Evolutionary conservation across 2,888 invertebrate genomes (phyloP), one percentile per base, ranked within the genome.

Genomic region (Tenthredo notha): DNA sequence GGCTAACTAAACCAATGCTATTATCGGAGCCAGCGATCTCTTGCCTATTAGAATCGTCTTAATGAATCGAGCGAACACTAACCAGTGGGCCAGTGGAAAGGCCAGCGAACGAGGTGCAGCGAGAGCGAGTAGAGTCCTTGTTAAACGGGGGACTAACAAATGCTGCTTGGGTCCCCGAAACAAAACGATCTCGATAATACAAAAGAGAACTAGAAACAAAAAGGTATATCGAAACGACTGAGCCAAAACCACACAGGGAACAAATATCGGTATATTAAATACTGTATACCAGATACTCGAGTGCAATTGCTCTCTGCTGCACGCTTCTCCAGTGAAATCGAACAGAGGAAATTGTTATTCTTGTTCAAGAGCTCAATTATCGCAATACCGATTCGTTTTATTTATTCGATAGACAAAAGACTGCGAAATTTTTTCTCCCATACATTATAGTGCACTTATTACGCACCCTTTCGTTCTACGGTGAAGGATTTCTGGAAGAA

Each of bases 121-220:
- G 10, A 21, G 80, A 50, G 25, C 47, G 67, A 25, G 40, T 1
- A 29, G 78, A 83, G 87, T 85, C 85, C 87, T 88, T 86, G 89
- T 89, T 88, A 88, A 89, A 89, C 84, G 87, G 83, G 85, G 84
- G 86, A 86, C 85, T 86, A 89, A 87, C 87, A 89, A 89, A 87
- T 88, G 85, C 86, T 85, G 75, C 77, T 85, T 43, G 84, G 84
- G 84, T 84, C 85, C 50, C 74, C 77, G 86, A 86, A 87, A 87
- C 86, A 88, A 89, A 88, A 88, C 87, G 87, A 88, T 87, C 84
- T 85, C 86, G 75, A 85, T 77, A 85, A 84, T 85, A 88, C 87
- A 87, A 89, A 88, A 86, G 84, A 84, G 61, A 84, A 74, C 50
- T 86, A 70, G 25, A 54, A 74, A 80, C 43, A 40, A 77, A 33